A percentile compares a stretch with the other conserved stretches of the same genome.
Conservation (phyloP, 2,888 invertebrate species). For the Didymodactylos carnosus region DNA sequence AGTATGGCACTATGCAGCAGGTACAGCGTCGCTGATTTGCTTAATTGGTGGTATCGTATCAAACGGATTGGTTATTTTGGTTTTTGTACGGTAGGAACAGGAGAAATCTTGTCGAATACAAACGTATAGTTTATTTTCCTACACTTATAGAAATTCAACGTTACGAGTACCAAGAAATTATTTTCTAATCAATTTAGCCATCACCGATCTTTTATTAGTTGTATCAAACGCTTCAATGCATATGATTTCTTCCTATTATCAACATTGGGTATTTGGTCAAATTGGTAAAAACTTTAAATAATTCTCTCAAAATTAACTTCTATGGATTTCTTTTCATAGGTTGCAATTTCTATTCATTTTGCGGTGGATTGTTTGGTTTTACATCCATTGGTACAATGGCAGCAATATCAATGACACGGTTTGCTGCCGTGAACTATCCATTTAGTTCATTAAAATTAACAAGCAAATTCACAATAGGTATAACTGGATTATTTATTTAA, state of each 20-base stretch:
- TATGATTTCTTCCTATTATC: neutral
- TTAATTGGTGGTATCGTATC: neutral
- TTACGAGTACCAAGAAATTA: neutral
- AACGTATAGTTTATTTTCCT: neutral
- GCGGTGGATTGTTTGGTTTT: conserved; percentile 6
- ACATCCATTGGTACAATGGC: conserved; percentile 10
- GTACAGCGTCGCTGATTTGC: neutral
- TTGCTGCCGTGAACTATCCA: conserved; percentile 3
- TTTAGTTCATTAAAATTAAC: neutral
- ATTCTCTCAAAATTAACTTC: neutral
- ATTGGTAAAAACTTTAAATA: neutral
- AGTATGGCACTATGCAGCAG: neutral
- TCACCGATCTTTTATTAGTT: conserved; percentile 1
- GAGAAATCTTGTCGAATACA: neutral
- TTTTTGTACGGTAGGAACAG: neutral
- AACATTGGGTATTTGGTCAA: conserved; percentile 7
- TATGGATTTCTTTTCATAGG: neutral
- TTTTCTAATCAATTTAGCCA: conserved; percentile 12
- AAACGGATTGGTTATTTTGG: neutral
- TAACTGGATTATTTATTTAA: too few species aligned
- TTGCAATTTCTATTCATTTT: conserved; percentile 10
- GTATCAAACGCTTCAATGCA: neutral
- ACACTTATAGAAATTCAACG: neutral
- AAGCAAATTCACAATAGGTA: neutral
- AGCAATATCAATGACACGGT: conserved; percentile 4